phyloP scores from a whole-genome alignment of 1,140 invertebrate species.

The Pachyrhynchus sulphureomaculatus region DNA sequence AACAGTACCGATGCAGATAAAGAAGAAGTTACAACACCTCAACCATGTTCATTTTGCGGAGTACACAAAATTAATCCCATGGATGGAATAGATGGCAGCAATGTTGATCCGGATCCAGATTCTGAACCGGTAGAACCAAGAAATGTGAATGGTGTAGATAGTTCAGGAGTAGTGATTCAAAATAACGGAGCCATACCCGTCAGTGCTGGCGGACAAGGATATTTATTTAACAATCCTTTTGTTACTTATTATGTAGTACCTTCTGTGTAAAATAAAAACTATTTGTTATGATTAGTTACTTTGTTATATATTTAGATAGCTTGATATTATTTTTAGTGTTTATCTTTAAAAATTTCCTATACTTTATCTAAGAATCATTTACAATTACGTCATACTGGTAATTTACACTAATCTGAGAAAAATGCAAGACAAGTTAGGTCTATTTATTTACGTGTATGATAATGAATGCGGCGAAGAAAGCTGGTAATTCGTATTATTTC shows the following conservation, averaged over 20 bases:
- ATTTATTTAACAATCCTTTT: not conserved
- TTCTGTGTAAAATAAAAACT: no score
- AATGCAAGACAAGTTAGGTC: no score
- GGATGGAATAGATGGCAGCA: constrained; percentile 10
- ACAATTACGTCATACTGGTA: no score
- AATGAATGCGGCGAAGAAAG: no score
- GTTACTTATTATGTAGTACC: constrained; percentile 19
- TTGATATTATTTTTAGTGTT: no score
- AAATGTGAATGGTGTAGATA: not conserved
- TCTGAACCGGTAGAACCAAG: constrained; percentile 22
- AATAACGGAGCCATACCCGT: constrained; percentile 9
- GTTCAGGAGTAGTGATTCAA: not conserved
- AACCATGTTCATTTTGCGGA: constrained; percentile 21
- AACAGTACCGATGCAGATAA: not conserved
- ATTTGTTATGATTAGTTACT: no score
- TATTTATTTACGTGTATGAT: no score
- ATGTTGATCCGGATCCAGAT: constrained; percentile 17
- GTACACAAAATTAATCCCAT: constrained; percentile 14
- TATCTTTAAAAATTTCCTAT: no score
- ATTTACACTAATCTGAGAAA: no score
- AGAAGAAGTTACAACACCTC: constrained; percentile 18
- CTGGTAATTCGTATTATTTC: no score
- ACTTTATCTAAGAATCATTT: no score
- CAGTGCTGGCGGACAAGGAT: not conserved
- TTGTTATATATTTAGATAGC: no score